Conservation (phyloP, 2,113 vertebrate species). For the Puffinus mauretanicus region DNA sequence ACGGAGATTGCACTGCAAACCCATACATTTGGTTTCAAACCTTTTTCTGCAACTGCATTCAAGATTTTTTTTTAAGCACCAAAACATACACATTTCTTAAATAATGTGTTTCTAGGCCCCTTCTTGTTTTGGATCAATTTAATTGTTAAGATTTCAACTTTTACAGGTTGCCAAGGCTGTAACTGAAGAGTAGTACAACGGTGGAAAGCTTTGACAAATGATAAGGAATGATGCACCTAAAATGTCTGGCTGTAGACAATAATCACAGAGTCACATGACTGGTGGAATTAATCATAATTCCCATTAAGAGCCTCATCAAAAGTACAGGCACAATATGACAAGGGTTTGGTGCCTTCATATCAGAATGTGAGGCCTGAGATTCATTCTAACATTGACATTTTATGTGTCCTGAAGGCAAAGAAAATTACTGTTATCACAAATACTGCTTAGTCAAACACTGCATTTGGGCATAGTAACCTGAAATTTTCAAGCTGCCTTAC, state of each 20-base stretch:
- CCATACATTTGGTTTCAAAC: neutral
- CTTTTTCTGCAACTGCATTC: neutral
- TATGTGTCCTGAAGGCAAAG: neutral
- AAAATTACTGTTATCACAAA: neutral
- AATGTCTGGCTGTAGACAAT: neutral
- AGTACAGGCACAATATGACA: neutral
- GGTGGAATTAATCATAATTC: neutral
- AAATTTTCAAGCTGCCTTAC: neutral
- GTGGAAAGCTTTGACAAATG: neutral
- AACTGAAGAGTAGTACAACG: neutral
- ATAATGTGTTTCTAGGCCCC: neutral
- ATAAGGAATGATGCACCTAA: neutral
- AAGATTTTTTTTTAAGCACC: neutral
- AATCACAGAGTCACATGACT: neutral
- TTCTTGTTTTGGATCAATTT: neutral
- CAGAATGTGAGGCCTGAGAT: neutral
- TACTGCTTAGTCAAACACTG: neutral
- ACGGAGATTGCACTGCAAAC: neutral
- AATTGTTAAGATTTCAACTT: neutral
- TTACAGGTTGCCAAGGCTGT: neutral
- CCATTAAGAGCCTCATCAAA: neutral
- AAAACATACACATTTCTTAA: neutral
- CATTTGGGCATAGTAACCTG: neutral
- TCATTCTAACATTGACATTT: neutral
- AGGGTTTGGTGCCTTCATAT: neutral